phyloP scores from a whole-genome alignment of 2,888 invertebrate genomes.

The Phlogophora meticulosa region DNA sequence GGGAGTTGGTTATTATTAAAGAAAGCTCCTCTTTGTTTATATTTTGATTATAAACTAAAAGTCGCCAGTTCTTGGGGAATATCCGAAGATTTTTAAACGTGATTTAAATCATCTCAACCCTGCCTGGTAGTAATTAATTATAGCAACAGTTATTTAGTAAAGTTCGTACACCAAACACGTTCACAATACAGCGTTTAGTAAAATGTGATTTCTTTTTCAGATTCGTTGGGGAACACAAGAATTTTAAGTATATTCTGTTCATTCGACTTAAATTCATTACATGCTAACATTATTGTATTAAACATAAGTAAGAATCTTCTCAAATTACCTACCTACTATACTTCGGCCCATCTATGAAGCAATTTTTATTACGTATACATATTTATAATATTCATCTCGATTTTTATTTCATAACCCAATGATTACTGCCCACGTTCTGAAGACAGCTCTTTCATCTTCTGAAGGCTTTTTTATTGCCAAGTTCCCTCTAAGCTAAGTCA shows the following conservation, averaged over 20 bases:
- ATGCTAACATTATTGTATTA: constrained; percentile 39
- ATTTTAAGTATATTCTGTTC: constrained; percentile 81
- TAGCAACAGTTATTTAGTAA: no score
- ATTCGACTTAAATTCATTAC: constrained; percentile 27
- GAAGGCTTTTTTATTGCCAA: no score
- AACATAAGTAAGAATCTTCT: constrained; percentile 58
- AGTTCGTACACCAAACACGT: no score
- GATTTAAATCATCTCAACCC: no score
- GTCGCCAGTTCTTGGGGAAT: no score
- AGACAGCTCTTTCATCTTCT: neutral
- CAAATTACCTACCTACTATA: constrained; percentile 35
- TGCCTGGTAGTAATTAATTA: neutral
- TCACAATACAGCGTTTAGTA: neutral
- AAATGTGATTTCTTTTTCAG: constrained; percentile 84
- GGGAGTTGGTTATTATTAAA: no score
- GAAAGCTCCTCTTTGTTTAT: no score
- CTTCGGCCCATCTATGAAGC: constrained; percentile 72
- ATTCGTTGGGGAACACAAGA: constrained; percentile 93
- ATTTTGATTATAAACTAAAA: no score
- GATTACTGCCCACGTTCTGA: neutral
- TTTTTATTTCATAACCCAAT: constrained; percentile 32
- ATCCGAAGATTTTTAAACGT: no score
- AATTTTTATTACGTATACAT: constrained; percentile 74
- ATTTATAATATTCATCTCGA: constrained; percentile 60
- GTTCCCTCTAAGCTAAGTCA: neutral